These are phyloP conservation scores for Nyctibius grandis DNA, from an alignment of 2,797 vertebrate species.

Conservation along the genomic window DNA sequence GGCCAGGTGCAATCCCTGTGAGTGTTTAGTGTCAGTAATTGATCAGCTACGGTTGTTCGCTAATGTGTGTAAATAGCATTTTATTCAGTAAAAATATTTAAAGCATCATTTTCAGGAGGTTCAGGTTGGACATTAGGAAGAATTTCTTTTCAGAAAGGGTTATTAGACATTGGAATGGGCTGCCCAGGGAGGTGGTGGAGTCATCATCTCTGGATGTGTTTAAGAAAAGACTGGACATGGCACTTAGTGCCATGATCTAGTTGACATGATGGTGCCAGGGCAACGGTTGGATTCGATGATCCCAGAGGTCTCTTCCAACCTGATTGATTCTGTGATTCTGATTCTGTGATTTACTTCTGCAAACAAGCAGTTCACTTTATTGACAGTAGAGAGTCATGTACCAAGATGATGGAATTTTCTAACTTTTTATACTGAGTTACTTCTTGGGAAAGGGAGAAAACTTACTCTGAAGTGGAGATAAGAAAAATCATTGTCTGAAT, in stretches of 20 bases:
- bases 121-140: no score
- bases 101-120: no score
- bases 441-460: constrained; percentile 27
- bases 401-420: not conserved
- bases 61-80: not conserved
- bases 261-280: no score
- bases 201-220: no score
- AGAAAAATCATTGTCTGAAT: constrained; percentile 41
- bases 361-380: not conserved
- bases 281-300: no score
- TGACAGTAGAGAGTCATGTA: not conserved
- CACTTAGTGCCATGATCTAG: no score
- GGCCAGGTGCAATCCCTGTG: not conserved
- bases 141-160: no score
- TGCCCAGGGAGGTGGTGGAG: no score
- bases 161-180: no score
- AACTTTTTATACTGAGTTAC: not conserved
- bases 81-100: not conserved
- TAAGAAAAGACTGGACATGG: no score
- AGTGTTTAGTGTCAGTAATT: not conserved
- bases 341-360: not conserved
- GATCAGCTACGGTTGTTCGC: not conserved
- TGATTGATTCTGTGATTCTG: no score
- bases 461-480: constrained; percentile 26
- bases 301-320: no score